Evolutionary conservation across 2,113 vertebrate genomes (phyloP), one percentile per base, ranked within the genome.

Genomic region (Poicephalus meyeri): DNA sequence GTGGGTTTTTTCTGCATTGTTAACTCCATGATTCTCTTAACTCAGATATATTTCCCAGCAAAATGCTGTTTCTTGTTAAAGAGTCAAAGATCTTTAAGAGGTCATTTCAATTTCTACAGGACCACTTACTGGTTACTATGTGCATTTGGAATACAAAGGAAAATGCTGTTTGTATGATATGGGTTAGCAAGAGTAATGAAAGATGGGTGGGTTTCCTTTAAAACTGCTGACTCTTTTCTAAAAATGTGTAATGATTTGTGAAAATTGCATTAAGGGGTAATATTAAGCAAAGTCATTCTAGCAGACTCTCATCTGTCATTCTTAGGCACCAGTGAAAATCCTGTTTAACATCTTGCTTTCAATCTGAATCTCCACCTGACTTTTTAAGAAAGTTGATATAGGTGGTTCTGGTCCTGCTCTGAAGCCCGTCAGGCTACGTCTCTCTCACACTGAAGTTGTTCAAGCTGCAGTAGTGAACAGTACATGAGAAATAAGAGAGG

Each of bases 1-100:
- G 49, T 8, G 0, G 0, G 0, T 60, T 39, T 21, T 80, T 66
- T 12, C 39, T 69, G 0, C 1, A 0, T 8, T 68, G 26, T 52
- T 53, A 65, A 46, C 11, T 37, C 35, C 31, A 21, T 33, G 37
- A 77, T 72, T 90, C 56, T 83, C n/a, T 73, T 65, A 88, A 53
- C 24, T 69, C n/a, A 23, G 29, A 76, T 44, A 49, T 41, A 90
- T 93, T 82, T 85, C 26, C 33, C 24, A 53, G 47, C 2, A 88
- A 91, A 91, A 85, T 28, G 11, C 1, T 87, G 10, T 0, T 26
- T 79, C 52, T 58, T 76, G 3, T 76, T 74, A 60, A 84, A 89
- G 26, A 74, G 24, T 21, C 2, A 74, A 86, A 79, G 39, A 29
- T 78, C 39, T 89, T 74, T 47, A 66, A 78, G 24, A 4, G 29